phyloP scores from a whole-genome alignment of 2,888 invertebrate genomes.

The Tenthredo livida region DNA sequence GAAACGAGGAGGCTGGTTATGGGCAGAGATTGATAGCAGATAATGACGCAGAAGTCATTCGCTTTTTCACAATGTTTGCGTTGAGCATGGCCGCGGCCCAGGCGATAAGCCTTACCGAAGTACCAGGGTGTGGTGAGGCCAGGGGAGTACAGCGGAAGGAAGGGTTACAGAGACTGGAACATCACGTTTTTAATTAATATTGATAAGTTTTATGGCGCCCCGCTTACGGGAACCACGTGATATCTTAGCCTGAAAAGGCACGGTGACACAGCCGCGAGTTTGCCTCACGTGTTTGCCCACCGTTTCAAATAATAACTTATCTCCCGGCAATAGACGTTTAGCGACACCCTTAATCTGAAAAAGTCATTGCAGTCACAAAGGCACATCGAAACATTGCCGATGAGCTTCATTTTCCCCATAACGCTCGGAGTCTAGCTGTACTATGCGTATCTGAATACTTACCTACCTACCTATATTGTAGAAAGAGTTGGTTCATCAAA shows the following conservation, averaged over 20 bases:
- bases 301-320: slow-evolving; percentile 35
- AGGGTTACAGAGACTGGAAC: slow-evolving; percentile 64
- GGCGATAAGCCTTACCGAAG: slow-evolving; percentile 68
- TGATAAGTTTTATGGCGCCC: slow-evolving; percentile 66
- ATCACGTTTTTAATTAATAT: slow-evolving; percentile 73
- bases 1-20: slow-evolving; percentile 59
- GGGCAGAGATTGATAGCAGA: slow-evolving; percentile 76
- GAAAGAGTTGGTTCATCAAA: background rate
- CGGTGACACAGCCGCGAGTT: background rate
- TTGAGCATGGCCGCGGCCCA: slow-evolving; percentile 67
- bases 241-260: slow-evolving; percentile 32
- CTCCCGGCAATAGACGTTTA: slow-evolving; percentile 12
- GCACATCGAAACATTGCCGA: background rate
- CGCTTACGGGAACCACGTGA: slow-evolving; percentile 43
- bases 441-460: background rate
- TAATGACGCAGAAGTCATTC: slow-evolving; percentile 72
- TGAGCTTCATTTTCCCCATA: background rate
- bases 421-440: background rate
- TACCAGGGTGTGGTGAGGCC: slow-evolving; percentile 42
- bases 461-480: background rate
- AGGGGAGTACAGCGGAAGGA: slow-evolving; percentile 56
- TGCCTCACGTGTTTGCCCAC: slow-evolving; percentile 61
- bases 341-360: background rate
- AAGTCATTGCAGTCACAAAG: background rate
- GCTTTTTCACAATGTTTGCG: slow-evolving; percentile 76